These are phyloP conservation scores for Nysson spinosus DNA, from an alignment of 2,888 invertebrate genomes.

Conservation along the genomic window DNA sequence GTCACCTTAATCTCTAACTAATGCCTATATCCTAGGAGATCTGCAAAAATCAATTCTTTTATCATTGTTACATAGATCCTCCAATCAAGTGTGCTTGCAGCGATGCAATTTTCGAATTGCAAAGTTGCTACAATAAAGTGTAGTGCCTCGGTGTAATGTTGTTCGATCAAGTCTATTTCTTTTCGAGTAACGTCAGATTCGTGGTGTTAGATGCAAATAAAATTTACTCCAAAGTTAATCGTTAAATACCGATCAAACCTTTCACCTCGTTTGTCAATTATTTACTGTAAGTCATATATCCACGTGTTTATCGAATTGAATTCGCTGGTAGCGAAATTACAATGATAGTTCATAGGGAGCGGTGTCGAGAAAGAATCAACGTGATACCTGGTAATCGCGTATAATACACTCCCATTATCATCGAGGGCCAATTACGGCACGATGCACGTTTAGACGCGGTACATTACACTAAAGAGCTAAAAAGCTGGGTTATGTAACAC, in stretches of 20 bases:
- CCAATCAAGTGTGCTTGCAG: too few relatives aligned
- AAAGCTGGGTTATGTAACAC: slow-evolving; percentile 41
- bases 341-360: slow-evolving; percentile 64
- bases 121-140: too few relatives aligned
- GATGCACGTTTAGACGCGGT: slow-evolving; percentile 1
- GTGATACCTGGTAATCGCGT: slow-evolving; percentile 78
- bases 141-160: too few relatives aligned
- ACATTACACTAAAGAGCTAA: slow-evolving; percentile 25
- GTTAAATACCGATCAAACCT: not conserved
- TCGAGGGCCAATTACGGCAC: slow-evolving; percentile 41
- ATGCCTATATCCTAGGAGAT: too few relatives aligned
- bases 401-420: slow-evolving; percentile 74
- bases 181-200: slow-evolving; percentile 38
- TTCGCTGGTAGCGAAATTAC: slow-evolving; percentile 58
- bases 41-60: too few relatives aligned
- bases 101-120: too few relatives aligned
- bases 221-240: too few relatives aligned
- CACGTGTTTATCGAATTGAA: slow-evolving; percentile 52
- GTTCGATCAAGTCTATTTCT: slow-evolving; percentile 17
- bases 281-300: not conserved
- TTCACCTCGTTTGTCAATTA: not conserved
- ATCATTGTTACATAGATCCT: too few relatives aligned
- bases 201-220: not conserved
- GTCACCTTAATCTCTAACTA: too few relatives aligned
- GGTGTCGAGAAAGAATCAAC: slow-evolving; percentile 74